Base-by-base conservation (phyloP, 92 coral and sea anemone species). In the Muricea muricata region DNA sequence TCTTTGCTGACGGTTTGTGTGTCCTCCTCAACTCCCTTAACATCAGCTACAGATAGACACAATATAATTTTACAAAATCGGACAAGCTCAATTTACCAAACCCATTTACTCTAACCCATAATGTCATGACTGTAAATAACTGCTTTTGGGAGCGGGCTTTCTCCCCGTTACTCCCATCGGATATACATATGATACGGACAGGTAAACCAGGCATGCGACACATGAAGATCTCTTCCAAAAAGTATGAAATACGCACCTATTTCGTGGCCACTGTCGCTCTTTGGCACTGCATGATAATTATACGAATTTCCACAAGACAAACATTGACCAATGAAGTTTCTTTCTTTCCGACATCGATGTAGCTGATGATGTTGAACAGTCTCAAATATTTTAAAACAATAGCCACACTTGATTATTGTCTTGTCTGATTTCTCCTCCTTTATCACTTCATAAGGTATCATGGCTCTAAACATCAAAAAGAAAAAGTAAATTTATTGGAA, bases 371-470 rank as follows among this genome's bases (percentile, higher is more conserved):
- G 35, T 37, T 56, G 47, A 57, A 78, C 34, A 13, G 70, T 46
- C 1, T 78, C 8, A 29, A 78, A 78, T n/a, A 57, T 32, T 63
- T 78, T 55, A 39, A 54, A 14, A 35, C 83, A 78, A 32, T 57
- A 78, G 40, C 47, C 37, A 57, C 83, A 78, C 30, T 33, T 78
- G 31, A 78, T 58, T 26, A 28, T 78, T 11, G 30, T 57, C 30
- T 24, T 34, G 37, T 57, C 50, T 33, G 71, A 78, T 9, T 33
- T 39, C 18, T 33, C 34, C 18, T 58, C 70, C 29, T 78, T 56
- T 24, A 78, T 78, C 71, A 78, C 83, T 58, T 78, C 83, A 29
- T 56, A 78, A 18, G 83, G 83, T 56, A 78, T 58, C 55, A 58
- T 63, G n/a, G 26, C 4, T 37, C 42, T 37, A 37, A 37, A 37